These are phyloP conservation scores for Typhlichthys subterraneus DNA, from an alignment of 2,797 vertebrate genomes.

Conservation along the genomic window DNA sequence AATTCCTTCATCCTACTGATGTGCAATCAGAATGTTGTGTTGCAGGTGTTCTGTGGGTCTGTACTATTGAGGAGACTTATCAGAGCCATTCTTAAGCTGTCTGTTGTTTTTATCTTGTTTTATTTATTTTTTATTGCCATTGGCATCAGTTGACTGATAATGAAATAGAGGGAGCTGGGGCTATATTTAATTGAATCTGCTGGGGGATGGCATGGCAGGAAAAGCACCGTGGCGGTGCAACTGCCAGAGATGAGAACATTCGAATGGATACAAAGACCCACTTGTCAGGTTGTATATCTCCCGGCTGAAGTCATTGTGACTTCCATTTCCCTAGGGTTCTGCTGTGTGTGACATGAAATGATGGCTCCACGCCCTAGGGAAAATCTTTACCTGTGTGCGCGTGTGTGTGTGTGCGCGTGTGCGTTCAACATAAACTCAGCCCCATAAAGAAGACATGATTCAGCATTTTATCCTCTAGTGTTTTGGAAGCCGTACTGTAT, in stretches of 20 bases:
- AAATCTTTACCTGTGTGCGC: constrained; percentile 33
- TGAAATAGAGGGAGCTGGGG: constrained; percentile 49
- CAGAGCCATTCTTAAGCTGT: constrained; percentile 49
- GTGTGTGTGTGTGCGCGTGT: not conserved
- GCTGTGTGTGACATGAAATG: constrained; percentile 48
- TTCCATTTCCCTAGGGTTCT: constrained; percentile 32
- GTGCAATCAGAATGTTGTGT: constrained; percentile 62
- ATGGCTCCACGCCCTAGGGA: constrained; percentile 47
- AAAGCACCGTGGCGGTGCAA: constrained; percentile 42
- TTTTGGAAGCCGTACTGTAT: not conserved
- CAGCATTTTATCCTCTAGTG: constrained; percentile 4
- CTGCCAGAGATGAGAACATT: constrained; percentile 39
- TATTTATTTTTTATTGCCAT: constrained; percentile 70
- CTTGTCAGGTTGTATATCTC: constrained; percentile 45
- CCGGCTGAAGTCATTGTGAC: constrained; percentile 38
- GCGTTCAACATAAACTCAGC: constrained; percentile 5
- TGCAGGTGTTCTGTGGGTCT: constrained; percentile 58
- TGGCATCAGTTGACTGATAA: constrained; percentile 59
- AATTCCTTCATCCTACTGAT: constrained; percentile 38
- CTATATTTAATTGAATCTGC: constrained; percentile 66
- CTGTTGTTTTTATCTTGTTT: constrained; percentile 24
- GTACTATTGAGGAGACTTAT: constrained; percentile 48
- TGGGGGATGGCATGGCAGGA: constrained; percentile 42
- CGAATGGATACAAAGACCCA: constrained; percentile 46
- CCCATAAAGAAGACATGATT: constrained; percentile 16